Conservation (phyloP, 2,113 vertebrate species). For the Solea senegalensis region DNA sequence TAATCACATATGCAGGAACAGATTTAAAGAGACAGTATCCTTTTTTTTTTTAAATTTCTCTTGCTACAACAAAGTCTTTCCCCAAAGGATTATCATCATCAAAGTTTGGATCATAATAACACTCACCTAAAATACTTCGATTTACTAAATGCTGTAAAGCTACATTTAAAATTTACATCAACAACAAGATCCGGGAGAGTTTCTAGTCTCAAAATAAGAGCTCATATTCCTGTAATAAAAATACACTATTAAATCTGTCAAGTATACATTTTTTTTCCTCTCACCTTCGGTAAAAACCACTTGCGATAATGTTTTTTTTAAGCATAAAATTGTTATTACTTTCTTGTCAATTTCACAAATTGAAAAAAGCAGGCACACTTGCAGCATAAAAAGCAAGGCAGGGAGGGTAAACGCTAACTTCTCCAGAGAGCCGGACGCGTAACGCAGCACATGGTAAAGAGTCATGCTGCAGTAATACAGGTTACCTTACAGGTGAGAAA, state of each 20-base stretch:
- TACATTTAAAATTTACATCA: conserved; percentile 59
- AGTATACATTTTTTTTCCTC: conserved; percentile 60
- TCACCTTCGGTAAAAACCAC: conserved; percentile 68
- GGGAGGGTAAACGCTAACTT: conserved; percentile 64
- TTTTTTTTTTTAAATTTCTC: conserved; percentile 80
- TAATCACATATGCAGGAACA: conserved; percentile 70
- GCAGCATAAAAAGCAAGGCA: conserved; percentile 78
- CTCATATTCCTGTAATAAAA: conserved; percentile 81
- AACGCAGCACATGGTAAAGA: conserved; percentile 46
- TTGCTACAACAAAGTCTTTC: conserved; percentile 62
- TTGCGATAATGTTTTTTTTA: conserved; percentile 62
- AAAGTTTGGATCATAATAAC: conserved; percentile 30
- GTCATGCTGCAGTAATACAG: conserved; percentile 53
- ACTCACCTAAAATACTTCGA: conserved; percentile 54
- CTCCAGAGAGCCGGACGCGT: conserved; percentile 50
- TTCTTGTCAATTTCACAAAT: conserved; percentile 89
- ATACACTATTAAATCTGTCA: conserved; percentile 80
- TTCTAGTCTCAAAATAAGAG: conserved; percentile 74
- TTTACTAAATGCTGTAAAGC: conserved; percentile 56
- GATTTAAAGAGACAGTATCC: conserved; percentile 91
- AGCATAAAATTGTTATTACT: conserved; percentile 70
- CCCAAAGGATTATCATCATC: conserved; percentile 42
- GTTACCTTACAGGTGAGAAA: conserved; percentile 7
- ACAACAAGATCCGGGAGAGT: conserved; percentile 63
- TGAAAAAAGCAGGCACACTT: conserved; percentile 79